Base-by-base conservation (phyloP, 2,888 invertebrate genomes). In the Craniophora ligustri region DNA sequence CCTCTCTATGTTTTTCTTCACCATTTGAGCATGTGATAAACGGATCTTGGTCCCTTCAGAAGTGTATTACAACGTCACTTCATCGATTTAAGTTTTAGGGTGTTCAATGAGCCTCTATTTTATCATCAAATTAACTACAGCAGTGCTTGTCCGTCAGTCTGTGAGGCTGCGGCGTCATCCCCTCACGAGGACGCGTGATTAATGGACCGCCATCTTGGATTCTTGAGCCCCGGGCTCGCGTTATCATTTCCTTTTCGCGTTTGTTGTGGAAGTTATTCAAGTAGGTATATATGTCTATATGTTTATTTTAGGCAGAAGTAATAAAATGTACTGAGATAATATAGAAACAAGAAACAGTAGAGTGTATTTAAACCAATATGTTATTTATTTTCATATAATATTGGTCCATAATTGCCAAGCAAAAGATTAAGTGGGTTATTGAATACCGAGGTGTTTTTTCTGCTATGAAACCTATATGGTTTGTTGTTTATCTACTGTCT, bases 131-230 rank as follows among this genome's bases (percentile, higher is more conserved):
- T 70, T 73, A 71, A 75, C 69, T 70, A 41, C 50, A 64, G 40
- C 59, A 56, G 40, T 40, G 56, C 55, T 68, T 69, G 72, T 72
- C 70, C 60, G 76, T 74, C 78, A 75, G 66, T 78, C 78, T 61
- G n/a, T 41, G 63, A 67, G 67, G 56, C 60, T 46, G 67, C 63
- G 53, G 44, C 58, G 67, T 69, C 65, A 68, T 70, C 57, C 58
- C 60, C 63, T 68, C 50, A 32, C 53, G 39, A 49, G 64, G 79
- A 66, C 68, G 45, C 49, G 74, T 81, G 81, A 82, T 81, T 80
- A 81, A 82, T 81, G 75, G 59, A 28, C 51, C 48, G 72, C 75
- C 79, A 79, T 81, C 67, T 81, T 78, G 77, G 59, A 75, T 76
- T 76, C 64, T 62, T 62, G 59, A 57, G 70, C 35, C 53, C 44